Evolutionary conservation across 2,888 invertebrate species (phyloP).

Genomic region (Phyto melanocephala): DNA sequence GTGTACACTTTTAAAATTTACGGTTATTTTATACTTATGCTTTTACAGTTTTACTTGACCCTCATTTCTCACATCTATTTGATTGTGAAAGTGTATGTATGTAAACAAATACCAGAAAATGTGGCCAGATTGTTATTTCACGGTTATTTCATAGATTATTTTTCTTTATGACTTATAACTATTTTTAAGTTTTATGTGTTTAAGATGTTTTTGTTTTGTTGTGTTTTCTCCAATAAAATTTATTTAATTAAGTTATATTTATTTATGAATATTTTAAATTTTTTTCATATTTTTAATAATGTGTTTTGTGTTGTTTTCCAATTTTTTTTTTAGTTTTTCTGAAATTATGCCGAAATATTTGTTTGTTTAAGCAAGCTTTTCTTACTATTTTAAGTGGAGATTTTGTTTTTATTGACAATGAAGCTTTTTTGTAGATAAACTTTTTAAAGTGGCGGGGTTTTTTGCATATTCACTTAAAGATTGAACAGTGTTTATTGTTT

Average conservation of each 20-base stretch:
- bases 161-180: slow-evolving; percentile 27
- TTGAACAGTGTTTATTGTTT: not conserved
- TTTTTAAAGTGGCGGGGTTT: not conserved
- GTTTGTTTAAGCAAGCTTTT: slow-evolving; percentile 50
- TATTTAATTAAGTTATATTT: slow-evolving; percentile 8
- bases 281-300: slow-evolving; percentile 23
- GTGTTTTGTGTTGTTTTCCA: slow-evolving; percentile 20
- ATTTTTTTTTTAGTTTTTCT: slow-evolving; percentile 45
- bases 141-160: not conserved
- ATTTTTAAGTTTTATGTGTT: slow-evolving; percentile 52
- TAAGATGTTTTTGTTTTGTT: slow-evolving; percentile 24
- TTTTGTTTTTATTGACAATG: slow-evolving; percentile 42
- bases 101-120: slow-evolving; percentile 33
- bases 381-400: slow-evolving; percentile 33
- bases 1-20: not conserved
- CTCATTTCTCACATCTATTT: not conserved
- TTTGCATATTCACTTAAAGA: not conserved
- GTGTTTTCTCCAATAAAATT: too few relatives aligned
- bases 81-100: not conserved
- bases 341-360: slow-evolving; percentile 43
- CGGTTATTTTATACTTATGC: slow-evolving; percentile 6
- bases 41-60: not conserved
- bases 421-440: not conserved
- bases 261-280: not conserved
- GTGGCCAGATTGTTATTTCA: slow-evolving; percentile 59